These are phyloP conservation scores for Corynorhinus townsendii DNA, from an alignment of 2,113 vertebrate genomes.

Conservation along the genomic window DNA sequence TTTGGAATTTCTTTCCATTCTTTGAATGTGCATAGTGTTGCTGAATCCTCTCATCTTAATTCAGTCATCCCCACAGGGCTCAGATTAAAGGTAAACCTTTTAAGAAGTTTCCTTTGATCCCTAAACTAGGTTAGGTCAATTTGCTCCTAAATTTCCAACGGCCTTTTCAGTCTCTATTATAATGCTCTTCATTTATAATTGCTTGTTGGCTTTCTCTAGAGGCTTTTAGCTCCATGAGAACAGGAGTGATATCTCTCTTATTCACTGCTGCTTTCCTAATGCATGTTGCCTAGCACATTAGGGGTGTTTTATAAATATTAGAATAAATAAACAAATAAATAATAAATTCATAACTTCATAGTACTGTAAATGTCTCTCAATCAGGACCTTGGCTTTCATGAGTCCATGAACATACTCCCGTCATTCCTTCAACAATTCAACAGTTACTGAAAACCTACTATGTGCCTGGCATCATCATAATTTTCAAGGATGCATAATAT, in stretches of 20 bases:
- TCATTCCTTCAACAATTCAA: neutral
- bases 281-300: neutral
- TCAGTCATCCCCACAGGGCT: neutral
- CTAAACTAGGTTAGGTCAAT: neutral
- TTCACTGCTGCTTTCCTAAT: neutral
- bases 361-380: neutral
- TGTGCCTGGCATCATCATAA: neutral
- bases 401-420: neutral
- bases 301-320: neutral
- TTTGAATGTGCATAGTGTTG: neutral
- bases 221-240: neutral
- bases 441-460: neutral
- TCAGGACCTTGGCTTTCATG: neutral
- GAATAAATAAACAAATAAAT: neutral
- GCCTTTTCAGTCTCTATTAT: neutral
- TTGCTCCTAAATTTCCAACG: neutral
- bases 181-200: neutral
- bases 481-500: neutral
- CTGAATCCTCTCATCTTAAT: neutral
- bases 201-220: neutral
- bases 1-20: neutral
- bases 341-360: neutral
- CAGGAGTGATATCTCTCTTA: neutral
- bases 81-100: neutral
- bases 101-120: neutral